Evolutionary conservation across 2,113 vertebrate genomes (phyloP).

Genomic region (Ammospiza caudacuta): DNA sequence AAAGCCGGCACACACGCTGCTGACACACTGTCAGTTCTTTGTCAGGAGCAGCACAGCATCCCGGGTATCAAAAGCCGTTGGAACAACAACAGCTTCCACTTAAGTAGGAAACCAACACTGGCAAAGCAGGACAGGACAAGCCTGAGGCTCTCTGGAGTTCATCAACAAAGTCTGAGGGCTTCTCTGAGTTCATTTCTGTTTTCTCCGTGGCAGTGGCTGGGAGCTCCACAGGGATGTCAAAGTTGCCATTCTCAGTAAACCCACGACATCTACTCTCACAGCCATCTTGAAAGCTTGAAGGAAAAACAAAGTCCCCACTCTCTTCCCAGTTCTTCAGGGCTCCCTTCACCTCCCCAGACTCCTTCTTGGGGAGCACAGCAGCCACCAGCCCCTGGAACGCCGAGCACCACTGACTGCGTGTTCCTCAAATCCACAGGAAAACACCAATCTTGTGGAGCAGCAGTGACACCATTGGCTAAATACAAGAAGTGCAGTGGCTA

Average conservation of each 20-base stretch:
- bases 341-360: background rate
- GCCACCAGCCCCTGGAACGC: background rate
- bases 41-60: background rate
- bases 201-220: fast-evolving
- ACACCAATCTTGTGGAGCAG: slow-evolving; percentile 52
- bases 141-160: background rate
- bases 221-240: background rate
- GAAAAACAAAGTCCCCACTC: background rate
- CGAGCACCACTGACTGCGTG: background rate
- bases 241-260: background rate
- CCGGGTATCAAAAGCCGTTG: fast-evolving
- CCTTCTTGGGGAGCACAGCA: fast-evolving
- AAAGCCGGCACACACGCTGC: background rate
- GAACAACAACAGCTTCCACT: background rate
- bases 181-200: background rate
- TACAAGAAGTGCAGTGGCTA: slow-evolving; percentile 53
- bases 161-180: background rate
- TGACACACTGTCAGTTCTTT: background rate
- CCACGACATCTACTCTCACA: background rate
- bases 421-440: background rate
- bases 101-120: background rate
- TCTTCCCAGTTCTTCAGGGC: background rate
- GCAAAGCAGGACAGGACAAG: background rate
- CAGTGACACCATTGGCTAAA: slow-evolving; percentile 73
- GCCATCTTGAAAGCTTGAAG: too few relatives aligned